A percentile compares a stretch with the other conserved stretches of the same genome.
Conservation (phyloP, 2,888 invertebrate species). For the Sussaba pulchella region DNA sequence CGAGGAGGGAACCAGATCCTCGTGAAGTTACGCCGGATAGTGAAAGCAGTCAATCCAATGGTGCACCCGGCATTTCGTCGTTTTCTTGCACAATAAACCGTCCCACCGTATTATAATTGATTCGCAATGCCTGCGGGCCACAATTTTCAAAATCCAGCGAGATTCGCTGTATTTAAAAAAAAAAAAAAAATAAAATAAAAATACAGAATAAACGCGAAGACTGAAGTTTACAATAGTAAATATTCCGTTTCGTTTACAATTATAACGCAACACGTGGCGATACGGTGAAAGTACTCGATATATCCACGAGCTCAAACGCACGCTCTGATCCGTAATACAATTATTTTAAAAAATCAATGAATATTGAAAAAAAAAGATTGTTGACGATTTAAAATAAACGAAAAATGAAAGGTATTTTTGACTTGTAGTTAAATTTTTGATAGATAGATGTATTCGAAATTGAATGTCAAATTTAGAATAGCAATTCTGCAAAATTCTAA, state of each 20-base stretch:
- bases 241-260: slow-evolving; percentile 2
- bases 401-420: background rate
- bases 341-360: background rate
- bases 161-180: background rate
- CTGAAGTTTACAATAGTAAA: slow-evolving; percentile 1
- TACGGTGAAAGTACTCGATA: slow-evolving; percentile 62
- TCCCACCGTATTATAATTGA: slow-evolving; percentile 50
- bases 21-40: slow-evolving; percentile 74
- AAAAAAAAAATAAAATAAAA: slow-evolving; percentile 7
- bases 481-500: background rate
- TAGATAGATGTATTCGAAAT: no score
- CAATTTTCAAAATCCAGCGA: slow-evolving; percentile 29
- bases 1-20: slow-evolving; percentile 78
- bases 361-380: background rate
- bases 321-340: slow-evolving; percentile 25
- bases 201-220: background rate
- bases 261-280: slow-evolving; percentile 39
- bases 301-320: slow-evolving; percentile 62
- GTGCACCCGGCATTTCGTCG: slow-evolving; percentile 59
- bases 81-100: slow-evolving; percentile 63
- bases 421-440: no score
- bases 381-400: background rate
- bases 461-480: no score
- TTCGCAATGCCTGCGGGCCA: slow-evolving; percentile 25
- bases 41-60: slow-evolving; percentile 79